Conservation (phyloP, 2,797 vertebrate species). For the Tiaroga cobitis region DNA sequence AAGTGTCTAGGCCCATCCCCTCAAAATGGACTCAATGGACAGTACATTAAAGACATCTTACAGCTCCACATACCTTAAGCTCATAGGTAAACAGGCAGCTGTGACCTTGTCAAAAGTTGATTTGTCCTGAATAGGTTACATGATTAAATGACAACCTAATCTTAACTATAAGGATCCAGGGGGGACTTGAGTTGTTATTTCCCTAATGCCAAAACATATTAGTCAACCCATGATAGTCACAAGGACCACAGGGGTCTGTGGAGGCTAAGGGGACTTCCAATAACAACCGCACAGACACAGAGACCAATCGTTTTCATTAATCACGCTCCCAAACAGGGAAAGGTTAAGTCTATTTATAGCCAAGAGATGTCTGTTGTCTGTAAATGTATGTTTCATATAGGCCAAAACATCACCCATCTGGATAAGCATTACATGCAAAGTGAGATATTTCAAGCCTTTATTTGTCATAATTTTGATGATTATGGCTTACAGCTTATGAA, state of each 20-base stretch:
- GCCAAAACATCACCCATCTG: neutral
- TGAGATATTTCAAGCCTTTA: too few relatives aligned
- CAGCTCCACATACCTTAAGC: conserved; percentile 5
- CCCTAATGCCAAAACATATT: conserved; percentile 13
- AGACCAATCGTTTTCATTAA: conserved; percentile 41
- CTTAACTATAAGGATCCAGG: neutral
- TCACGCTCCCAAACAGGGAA: conserved; percentile 52
- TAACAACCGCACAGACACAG: conserved; percentile 47
- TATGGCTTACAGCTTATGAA: too few relatives aligned
- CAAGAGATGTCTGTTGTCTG: conserved; percentile 53
- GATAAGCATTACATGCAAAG: neutral
- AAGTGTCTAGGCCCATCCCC: neutral
- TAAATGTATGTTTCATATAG: conserved; percentile 22
- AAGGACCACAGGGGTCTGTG: conserved; percentile 3
- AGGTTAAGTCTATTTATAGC: conserved; percentile 68
- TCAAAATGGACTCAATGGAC: neutral
- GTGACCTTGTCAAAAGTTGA: conserved; percentile 1
- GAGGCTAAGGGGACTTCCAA: conserved; percentile 30
- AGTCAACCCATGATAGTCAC: conserved; percentile 5
- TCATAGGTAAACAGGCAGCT: neutral
- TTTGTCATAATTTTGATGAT: too few relatives aligned
- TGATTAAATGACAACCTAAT: neutral
- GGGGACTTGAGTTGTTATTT: conserved; percentile 21
- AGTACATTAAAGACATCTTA: conserved; percentile 9
- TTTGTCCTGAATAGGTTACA: too few relatives aligned